Conservation (phyloP, 1,140 invertebrate genomes). For the Rhysida immarginata region DNA sequence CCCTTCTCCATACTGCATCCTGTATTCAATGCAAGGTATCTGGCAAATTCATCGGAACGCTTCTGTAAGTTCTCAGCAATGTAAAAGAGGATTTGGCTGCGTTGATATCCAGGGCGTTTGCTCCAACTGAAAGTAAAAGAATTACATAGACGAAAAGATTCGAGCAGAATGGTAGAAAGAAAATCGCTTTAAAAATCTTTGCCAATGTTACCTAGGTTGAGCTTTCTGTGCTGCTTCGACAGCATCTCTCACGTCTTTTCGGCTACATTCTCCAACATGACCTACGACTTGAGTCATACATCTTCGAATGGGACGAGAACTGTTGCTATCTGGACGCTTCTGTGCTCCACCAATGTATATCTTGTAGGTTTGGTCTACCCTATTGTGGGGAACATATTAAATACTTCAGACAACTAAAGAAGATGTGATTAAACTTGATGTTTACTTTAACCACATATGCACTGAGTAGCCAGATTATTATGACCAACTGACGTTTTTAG, state of each 20-base stretch:
- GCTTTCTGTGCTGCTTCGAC: constrained; percentile 32
- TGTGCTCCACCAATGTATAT: constrained; percentile 37
- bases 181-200: too few species aligned
- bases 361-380: constrained; percentile 25
- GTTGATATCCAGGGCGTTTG: constrained; percentile 32
- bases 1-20: constrained; percentile 21
- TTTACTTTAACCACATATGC: too few species aligned
- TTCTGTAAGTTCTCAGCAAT: constrained; percentile 34
- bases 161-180: too few species aligned
- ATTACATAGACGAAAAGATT: too few species aligned
- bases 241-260: constrained; percentile 36
- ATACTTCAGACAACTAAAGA: too few species aligned
- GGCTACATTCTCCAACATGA: constrained; percentile 32
- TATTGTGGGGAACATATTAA: too few species aligned
- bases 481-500: too few species aligned
- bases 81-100: constrained; percentile 36
- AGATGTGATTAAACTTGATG: too few species aligned
- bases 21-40: constrained; percentile 23
- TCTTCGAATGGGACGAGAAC: constrained; percentile 23
- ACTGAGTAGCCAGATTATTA: too few species aligned
- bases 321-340: constrained; percentile 35
- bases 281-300: constrained; percentile 26
- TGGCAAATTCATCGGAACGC: constrained; percentile 26
- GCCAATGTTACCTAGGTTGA: constrained; percentile 19
- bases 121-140: constrained; percentile 24